A percentile compares a stretch with the other conserved stretches of the same genome.
phyloP scores from a whole-genome alignment of 2,888 invertebrate genomes.

The Drosophila neoperkinsi region DNA sequence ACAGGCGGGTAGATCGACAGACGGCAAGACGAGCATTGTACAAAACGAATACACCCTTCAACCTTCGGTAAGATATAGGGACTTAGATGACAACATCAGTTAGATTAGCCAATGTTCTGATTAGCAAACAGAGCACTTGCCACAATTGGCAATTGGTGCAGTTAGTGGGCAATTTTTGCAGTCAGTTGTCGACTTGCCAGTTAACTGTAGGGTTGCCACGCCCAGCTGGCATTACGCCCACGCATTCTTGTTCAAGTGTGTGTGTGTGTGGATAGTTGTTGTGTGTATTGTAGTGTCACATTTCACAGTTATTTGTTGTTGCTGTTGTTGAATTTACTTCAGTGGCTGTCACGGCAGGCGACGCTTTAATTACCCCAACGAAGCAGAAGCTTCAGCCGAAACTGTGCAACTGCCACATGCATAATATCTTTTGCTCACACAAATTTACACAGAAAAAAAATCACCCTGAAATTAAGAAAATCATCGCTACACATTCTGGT shows the following conservation, averaged over 20 bases:
- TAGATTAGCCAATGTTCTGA: conserved; percentile 42
- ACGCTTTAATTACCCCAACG: conserved; percentile 58
- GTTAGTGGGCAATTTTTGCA: conserved; percentile 43
- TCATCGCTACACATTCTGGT: not conserved
- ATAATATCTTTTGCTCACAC: conserved; percentile 24
- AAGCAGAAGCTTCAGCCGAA: conserved; percentile 18
- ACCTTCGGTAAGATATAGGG: conserved; percentile 18
- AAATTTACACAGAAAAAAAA: not conserved
- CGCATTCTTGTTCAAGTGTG: conserved; percentile 33
- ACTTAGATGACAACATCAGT: conserved; percentile 49
- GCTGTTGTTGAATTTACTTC: conserved; percentile 49
- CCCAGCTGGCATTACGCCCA: conserved; percentile 26
- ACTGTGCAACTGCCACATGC: conserved; percentile 35
- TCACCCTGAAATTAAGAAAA: not conserved
- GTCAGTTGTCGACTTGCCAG: conserved; percentile 15
- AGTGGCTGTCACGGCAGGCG: conserved; percentile 65
- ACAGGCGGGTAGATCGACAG: not conserved
- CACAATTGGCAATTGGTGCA: conserved; percentile 36
- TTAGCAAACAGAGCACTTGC: conserved; percentile 40
- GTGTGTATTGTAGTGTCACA: conserved; percentile 62
- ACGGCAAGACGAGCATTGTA: not conserved
- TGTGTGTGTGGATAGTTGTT: conserved; percentile 27
- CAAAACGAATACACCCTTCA: not conserved
- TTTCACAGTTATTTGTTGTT: conserved; percentile 66
- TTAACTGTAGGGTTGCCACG: conserved; percentile 31